phyloP scores from a whole-genome alignment of 37 sponge, comb jelly and placozoan species.

The Crambe crambe region DNA sequence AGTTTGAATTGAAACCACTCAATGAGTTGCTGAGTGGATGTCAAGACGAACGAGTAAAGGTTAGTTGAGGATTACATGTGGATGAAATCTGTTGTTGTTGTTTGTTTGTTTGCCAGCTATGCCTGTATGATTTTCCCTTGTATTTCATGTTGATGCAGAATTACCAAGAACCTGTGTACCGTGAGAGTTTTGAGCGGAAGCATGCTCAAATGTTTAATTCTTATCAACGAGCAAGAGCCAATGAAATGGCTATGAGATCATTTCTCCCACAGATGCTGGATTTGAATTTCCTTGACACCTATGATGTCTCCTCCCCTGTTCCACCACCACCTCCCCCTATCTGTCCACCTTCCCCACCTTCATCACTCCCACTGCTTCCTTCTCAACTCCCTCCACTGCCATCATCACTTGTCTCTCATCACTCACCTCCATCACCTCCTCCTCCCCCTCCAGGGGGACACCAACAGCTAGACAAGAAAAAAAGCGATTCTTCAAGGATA shows the following conservation, averaged over 20 bases:
- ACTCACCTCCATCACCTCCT: too few relatives aligned
- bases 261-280: neutral
- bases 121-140: too few relatives aligned
- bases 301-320: neutral
- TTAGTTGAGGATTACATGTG: neutral
- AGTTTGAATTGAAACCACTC: too few relatives aligned
- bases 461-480: too few relatives aligned
- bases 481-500: too few relatives aligned
- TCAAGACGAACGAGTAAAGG: neutral
- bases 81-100: neutral
- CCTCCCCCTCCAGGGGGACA: too few relatives aligned
- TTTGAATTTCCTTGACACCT: neutral
- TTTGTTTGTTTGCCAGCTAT: too few relatives aligned
- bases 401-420: too few relatives aligned
- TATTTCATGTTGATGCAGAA: too few relatives aligned
- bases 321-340: neutral
- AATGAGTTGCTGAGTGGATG: neutral
- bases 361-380: neutral
- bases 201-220: neutral
- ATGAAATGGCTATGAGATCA: constrained; percentile 36
- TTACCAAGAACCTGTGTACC: too few relatives aligned
- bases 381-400: too few relatives aligned
- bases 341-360: neutral
- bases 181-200: neutral
- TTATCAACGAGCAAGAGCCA: constrained; percentile 38